phyloP scores from a whole-genome alignment of 2,888 invertebrate species.

The Eretmocerus hayati region DNA sequence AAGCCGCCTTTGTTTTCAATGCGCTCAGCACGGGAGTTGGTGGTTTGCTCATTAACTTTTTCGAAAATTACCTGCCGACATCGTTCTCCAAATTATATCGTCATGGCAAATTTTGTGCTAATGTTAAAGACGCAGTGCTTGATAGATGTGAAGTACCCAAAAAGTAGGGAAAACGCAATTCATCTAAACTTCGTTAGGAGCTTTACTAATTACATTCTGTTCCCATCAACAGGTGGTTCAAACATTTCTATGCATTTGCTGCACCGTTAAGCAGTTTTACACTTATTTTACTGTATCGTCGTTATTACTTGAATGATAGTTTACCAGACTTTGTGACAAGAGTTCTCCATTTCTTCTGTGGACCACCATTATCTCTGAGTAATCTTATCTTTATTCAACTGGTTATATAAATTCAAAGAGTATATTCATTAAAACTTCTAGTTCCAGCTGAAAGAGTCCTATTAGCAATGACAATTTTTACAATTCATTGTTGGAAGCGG shows the following conservation, averaged over 20 bases:
- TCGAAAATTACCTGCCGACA: constrained; percentile 61
- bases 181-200: no score
- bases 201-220: no score
- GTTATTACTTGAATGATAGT: constrained; percentile 49
- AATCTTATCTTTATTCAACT: constrained; percentile 16
- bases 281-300: constrained; percentile 49
- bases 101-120: constrained; percentile 67
- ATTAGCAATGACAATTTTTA: constrained; percentile 57
- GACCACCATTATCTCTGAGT: constrained; percentile 49
- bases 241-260: constrained; percentile 73
- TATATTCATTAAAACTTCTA: constrained; percentile 39
- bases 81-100: constrained; percentile 60
- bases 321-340: constrained; percentile 50
- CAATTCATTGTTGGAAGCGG: constrained; percentile 65
- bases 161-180: constrained; percentile 44
- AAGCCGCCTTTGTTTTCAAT: constrained; percentile 30
- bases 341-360: constrained; percentile 48
- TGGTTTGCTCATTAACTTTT: constrained; percentile 58
- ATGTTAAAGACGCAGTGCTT: constrained; percentile 46
- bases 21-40: constrained; percentile 46
- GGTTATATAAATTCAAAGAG: neutral
- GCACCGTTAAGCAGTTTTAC: constrained; percentile 52
- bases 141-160: constrained; percentile 63
- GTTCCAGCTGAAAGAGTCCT: constrained; percentile 56
- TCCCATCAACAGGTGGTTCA: constrained; percentile 57